Evolutionary conservation across 2,797 vertebrate genomes (phyloP).

Genomic region (Nannoperca australis): DNA sequence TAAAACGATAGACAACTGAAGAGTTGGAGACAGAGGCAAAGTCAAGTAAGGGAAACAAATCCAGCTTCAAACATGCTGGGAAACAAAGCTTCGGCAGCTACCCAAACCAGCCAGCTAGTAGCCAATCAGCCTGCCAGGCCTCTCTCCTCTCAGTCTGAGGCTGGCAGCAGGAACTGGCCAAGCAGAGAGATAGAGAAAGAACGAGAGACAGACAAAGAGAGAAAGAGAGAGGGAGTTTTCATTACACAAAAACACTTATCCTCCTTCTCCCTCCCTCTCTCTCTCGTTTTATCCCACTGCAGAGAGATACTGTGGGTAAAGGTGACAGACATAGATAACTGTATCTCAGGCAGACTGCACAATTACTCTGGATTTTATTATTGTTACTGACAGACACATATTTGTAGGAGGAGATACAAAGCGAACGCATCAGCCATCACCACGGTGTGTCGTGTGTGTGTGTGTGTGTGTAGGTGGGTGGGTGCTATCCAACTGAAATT

Average conservation of each 20-base stretch:
- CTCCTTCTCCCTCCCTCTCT: conserved; percentile 42
- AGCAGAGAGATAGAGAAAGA: conserved; percentile 65
- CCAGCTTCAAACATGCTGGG: conserved; percentile 73
- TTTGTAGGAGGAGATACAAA: conserved; percentile 76
- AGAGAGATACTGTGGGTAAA: conserved; percentile 66
- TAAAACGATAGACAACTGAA: conserved; percentile 47
- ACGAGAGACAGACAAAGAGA: conserved; percentile 50
- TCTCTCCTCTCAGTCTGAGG: conserved; percentile 65
- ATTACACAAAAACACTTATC: conserved; percentile 77
- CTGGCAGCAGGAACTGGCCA: conserved; percentile 71
- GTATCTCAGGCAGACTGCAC: conserved; percentile 68
- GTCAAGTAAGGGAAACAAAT: conserved; percentile 74
- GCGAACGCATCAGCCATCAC: conserved; percentile 52
- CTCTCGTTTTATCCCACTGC: conserved; percentile 59
- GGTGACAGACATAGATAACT: conserved; percentile 77
- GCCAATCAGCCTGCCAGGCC: conserved; percentile 80
- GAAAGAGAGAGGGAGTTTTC: conserved; percentile 69
- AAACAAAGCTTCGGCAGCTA: conserved; percentile 77
- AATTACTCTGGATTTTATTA: conserved; percentile 75
- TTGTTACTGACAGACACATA: conserved; percentile 73
- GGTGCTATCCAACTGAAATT: conserved; percentile 68
- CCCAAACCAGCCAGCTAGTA: conserved; percentile 68
- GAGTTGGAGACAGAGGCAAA: conserved; percentile 59
- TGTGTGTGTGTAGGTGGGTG: conserved; percentile 48
- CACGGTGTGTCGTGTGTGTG: conserved; percentile 21